Base-by-base conservation (phyloP, 2,888 invertebrate genomes). In the Netelia melanura region DNA sequence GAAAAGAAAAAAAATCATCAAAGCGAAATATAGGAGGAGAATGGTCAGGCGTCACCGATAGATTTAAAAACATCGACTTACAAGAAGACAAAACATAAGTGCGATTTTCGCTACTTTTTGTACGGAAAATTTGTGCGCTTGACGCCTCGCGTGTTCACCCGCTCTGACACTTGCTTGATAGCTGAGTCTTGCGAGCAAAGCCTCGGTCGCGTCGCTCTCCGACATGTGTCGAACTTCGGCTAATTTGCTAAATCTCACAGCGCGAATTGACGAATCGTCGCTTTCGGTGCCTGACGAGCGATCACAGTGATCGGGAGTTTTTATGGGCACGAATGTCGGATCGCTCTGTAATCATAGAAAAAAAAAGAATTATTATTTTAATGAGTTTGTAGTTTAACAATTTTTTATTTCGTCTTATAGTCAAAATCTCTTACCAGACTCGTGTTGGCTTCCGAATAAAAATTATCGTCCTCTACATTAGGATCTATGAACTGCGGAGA, bases 171-270 rank as follows among this genome's bases (percentile, higher is more conserved):
- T 98, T 9, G 98, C 98, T 87, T 98, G 96, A 95, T 99, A 99
- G n/a, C 99, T 98, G 86, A 99, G 95, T 71, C 99, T 96, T 2
- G 99, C 98, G 91, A 98, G 95, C 86, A 98, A 94, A 10, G 99
- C 99, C 92, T 99, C 99, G 62, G 98, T 97, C 3, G 99, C 99
- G 94, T 98, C 97, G 87, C 96, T 96, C 81, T 98, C 97, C 0
- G 98, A 98, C 97, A 98, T 97, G 89, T 98, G 98, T 0, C 98
- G 96, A 76, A 97, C 97, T 95, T 98, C 98, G 9, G 97, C 97
- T 88, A 99, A 95, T 95, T 98, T 98, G 92, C 97, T 98, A 93
- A 98, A 98, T 83, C 98, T 96, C 11, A 99, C 99, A 78, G 97
- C 97, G 87, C 97, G 96, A 81, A 97, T 95, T 14, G 97, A 97